Conservation (phyloP, 2,113 vertebrate species). For the Nycticryphes semicollaris region DNA sequence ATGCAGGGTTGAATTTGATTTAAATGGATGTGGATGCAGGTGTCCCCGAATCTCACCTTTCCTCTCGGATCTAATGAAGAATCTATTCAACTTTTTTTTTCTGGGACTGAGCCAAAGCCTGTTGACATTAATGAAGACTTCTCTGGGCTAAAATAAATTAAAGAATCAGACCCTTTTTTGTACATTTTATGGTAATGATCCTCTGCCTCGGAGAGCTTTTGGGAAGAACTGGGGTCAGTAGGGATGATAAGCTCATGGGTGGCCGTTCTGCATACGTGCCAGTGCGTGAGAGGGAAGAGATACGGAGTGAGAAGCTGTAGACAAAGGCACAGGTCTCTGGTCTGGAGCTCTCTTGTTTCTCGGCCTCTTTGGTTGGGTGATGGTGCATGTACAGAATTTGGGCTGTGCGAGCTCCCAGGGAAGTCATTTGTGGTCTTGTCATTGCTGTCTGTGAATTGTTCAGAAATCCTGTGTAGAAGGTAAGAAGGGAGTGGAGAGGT, state of each 20-base stretch:
- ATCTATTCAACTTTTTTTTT: not conserved
- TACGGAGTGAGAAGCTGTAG: rapidly evolving
- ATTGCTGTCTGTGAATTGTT: not conserved
- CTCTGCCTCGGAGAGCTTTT: not conserved
- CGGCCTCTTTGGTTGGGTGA: not conserved
- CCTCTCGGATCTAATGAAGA: not conserved
- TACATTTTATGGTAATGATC: not conserved
- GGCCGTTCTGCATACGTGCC: rapidly evolving
- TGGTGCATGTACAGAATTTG: not conserved
- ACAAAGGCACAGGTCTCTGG: not conserved
- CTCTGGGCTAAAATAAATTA: not conserved
- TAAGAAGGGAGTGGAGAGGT: not conserved
- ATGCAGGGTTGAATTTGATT: not conserved
- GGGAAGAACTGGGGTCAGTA: not conserved
- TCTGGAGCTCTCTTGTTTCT: not conserved
- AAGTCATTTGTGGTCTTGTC: not conserved
- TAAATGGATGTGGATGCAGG: not conserved
- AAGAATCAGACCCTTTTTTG: not conserved
- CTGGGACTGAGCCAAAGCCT: not conserved
- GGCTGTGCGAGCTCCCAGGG: not conserved
- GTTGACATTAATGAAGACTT: not conserved
- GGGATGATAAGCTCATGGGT: not conserved
- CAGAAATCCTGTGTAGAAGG: not conserved
- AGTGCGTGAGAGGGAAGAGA: not conserved
- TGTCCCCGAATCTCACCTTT: constrained; percentile 33